Evolutionary conservation across 2,113 vertebrate species (phyloP), one percentile per base, ranked within the genome.

Genomic region (Sinosuthora webbiana): DNA sequence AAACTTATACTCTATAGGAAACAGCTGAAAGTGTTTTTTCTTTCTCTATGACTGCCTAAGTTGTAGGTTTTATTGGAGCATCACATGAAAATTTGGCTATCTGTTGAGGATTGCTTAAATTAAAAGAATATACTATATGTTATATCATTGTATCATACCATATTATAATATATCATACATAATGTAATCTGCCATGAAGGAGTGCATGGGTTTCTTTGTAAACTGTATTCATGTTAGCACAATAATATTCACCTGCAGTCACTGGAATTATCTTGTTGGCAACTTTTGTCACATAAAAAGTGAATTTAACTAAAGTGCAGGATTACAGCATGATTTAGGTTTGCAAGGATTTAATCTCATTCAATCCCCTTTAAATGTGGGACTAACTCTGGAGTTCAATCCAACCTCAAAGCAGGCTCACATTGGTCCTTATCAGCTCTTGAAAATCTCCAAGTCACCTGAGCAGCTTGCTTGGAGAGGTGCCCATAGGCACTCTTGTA

Each of bases 51-150:
- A 62, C 10, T 84, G 70, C 45, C n/a, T 81, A 83, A 68, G 33
- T 35, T 69, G 23, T 35, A 91, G 63, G 45, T 83, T 83, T 83
- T 89, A 90, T 89, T 87, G 81, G 77, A 81, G 3, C 44, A 76
- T 83, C 56, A 47, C 5, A 3, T 56, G 85, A 89, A 82, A 78
- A 39, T 60, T 53, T 77, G 16, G 6, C 23, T 84, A 73, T 75
- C 42, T 83, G 30, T 17, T 70, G 5, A 7, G 7, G 11, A 39
- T 9, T 35, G 16, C 49, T 73, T 77, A 70, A 87, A 67, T 93
- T 12, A 89, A 94, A 87, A 89, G 80, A 91, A 78, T 87, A 65
- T 89, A 71, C 42, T 90, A 69, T 68, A 94, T 95, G 93, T 81
- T 56, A 31, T 63, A 80, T 83, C 8, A 79, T 65, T 3, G 6